Percentiles rank a stretch among this genome's conserved stretches.
phyloP scores from a whole-genome alignment of 2,113 vertebrate genomes.

The Harpagus bidentatus region DNA sequence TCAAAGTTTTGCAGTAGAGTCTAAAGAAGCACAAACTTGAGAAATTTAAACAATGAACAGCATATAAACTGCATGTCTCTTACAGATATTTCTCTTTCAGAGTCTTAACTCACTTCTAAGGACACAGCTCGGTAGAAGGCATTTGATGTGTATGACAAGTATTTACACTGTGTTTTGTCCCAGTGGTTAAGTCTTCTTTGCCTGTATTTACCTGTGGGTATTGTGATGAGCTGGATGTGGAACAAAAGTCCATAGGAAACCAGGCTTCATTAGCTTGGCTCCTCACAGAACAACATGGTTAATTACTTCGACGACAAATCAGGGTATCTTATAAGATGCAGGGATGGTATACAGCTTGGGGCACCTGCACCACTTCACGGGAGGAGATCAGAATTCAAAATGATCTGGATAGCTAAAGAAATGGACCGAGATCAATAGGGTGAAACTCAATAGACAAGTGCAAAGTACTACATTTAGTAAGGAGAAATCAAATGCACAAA shows the following conservation, averaged over 20 bases:
- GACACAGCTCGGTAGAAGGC: not conserved
- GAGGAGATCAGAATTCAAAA: not conserved
- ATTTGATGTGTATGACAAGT: not conserved
- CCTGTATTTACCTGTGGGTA: not conserved
- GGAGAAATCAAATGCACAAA: not conserved
- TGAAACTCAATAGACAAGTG: not conserved
- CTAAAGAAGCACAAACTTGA: not conserved
- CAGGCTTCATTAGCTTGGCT: not conserved
- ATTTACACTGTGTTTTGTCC: not conserved
- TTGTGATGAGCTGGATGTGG: not conserved
- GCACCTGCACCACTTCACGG: accelerated
- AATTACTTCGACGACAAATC: not conserved
- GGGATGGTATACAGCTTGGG: not conserved
- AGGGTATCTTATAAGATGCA: not conserved
- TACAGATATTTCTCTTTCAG: not conserved
- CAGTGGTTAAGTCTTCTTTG: not conserved
- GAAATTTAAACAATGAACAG: not conserved
- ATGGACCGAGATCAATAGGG: not conserved
- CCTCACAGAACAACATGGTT: not conserved
- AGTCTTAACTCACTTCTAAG: not conserved
- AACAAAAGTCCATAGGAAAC: not conserved
- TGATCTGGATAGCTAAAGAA: not conserved
- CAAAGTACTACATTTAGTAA: not conserved
- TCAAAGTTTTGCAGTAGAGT: not conserved
- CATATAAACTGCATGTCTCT: not conserved